Percentiles rank a stretch among this genome's conserved stretches.
These are phyloP conservation scores for Gorsachius goisagi DNA, from an alignment of 2,113 vertebrate species.

Conservation along the genomic window DNA sequence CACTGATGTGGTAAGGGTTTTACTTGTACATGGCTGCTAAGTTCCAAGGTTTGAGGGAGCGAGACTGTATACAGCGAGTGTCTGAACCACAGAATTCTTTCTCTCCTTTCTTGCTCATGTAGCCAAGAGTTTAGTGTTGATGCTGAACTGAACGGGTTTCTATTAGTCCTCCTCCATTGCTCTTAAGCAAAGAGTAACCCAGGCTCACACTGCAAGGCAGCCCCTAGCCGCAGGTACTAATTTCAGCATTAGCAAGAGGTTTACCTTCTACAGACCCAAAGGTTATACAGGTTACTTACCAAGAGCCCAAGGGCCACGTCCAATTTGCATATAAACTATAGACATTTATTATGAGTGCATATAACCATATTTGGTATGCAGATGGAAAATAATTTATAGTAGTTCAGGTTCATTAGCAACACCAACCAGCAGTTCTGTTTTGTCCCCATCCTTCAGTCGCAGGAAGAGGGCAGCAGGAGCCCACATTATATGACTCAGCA, in stretches of 20 bases:
- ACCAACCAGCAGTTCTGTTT: background rate
- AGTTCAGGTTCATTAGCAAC: background rate
- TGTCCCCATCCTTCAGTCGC: background rate
- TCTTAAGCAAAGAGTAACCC: background rate
- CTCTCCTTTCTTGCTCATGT: background rate
- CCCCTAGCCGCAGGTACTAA: background rate
- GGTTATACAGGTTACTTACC: background rate
- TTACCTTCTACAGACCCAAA: background rate
- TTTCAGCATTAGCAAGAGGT: background rate
- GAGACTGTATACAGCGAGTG: background rate
- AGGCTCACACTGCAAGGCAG: background rate
- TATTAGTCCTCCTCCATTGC: background rate
- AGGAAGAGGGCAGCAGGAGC: conserved; percentile 29
- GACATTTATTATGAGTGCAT: background rate
- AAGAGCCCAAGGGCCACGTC: background rate
- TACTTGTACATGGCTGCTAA: background rate
- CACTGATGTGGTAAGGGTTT: background rate
- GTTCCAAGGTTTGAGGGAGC: background rate
- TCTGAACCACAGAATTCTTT: background rate
- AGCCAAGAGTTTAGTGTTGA: background rate
- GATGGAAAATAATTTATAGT: background rate
- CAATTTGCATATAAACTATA: background rate
- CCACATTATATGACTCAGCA: conserved; percentile 22
- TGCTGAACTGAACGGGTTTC: background rate
- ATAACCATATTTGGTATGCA: background rate